phyloP scores from a whole-genome alignment of 2,888 invertebrate genomes.

The Archips crataeganus region DNA sequence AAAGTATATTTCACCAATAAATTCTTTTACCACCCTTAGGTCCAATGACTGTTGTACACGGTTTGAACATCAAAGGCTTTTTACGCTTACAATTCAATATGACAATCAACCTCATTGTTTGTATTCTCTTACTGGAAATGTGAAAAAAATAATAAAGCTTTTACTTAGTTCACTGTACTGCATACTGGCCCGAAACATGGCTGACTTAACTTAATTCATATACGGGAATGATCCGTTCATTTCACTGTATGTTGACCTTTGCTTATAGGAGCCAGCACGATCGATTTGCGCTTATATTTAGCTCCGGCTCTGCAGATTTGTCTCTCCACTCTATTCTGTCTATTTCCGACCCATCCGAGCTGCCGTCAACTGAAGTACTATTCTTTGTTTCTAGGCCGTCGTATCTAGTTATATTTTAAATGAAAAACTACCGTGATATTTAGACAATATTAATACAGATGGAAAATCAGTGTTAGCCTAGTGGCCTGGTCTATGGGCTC shows the following conservation, averaged over 20 bases:
- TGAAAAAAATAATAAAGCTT: too few species aligned
- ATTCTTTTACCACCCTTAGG: too few species aligned
- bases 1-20: too few species aligned
- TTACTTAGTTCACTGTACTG: too few species aligned
- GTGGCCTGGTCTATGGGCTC: too few species aligned
- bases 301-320: slow-evolving; percentile 32
- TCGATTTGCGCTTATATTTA: slow-evolving; percentile 39
- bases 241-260: slow-evolving; percentile 7
- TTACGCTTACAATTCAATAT: too few species aligned
- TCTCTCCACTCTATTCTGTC: slow-evolving; percentile 26
- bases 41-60: too few species aligned
- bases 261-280: neutral
- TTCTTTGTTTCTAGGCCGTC: slow-evolving; percentile 13
- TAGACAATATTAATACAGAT: neutral
- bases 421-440: neutral
- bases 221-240: neutral
- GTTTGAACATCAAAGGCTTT: too few species aligned
- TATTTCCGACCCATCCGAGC: slow-evolving; percentile 33
- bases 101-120: too few species aligned
- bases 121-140: too few species aligned
- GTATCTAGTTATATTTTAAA: neutral
- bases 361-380: slow-evolving; percentile 28
- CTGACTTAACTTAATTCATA: neutral
- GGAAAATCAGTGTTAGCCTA: too few species aligned
- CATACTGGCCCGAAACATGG: too few species aligned